These are phyloP conservation scores for Epizoanthus fatuus DNA, from an alignment of 92 coral and sea anemone species.

Conservation along the genomic window DNA sequence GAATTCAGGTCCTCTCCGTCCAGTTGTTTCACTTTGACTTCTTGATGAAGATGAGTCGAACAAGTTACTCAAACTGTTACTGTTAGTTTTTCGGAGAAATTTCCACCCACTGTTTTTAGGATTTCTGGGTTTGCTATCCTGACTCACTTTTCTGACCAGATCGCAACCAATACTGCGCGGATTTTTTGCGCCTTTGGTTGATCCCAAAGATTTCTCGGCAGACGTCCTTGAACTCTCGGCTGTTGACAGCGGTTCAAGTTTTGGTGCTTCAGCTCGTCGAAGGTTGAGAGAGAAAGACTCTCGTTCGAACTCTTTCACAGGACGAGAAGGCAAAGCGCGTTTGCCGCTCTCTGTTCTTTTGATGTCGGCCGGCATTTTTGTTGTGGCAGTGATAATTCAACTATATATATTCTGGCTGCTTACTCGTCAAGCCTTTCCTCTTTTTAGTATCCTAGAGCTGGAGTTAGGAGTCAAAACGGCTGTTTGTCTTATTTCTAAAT, in stretches of 20 bases:
- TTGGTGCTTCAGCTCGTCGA: background rate
- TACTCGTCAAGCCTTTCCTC: no score
- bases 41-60: background rate
- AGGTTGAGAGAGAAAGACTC: background rate
- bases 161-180: conserved; percentile 4
- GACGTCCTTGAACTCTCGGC: background rate
- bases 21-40: background rate
- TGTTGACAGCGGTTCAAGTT: background rate
- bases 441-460: no score
- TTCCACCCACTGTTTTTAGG: conserved; percentile 29
- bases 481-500: no score
- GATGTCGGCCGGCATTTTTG: conserved; percentile 28
- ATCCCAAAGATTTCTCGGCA: background rate
- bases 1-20: background rate
- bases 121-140: conserved; percentile 37
- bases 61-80: conserved; percentile 32
- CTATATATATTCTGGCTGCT: no score
- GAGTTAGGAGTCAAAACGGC: no score
- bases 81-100: conserved; percentile 32
- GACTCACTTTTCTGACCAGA: conserved; percentile 8
- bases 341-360: conserved; percentile 1
- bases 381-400: background rate
- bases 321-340: conserved; percentile 26
- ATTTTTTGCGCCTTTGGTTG: background rate
- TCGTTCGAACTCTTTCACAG: background rate